Base-by-base conservation (phyloP, 2,888 invertebrate species). In the Microctonus aethiopoides region DNA sequence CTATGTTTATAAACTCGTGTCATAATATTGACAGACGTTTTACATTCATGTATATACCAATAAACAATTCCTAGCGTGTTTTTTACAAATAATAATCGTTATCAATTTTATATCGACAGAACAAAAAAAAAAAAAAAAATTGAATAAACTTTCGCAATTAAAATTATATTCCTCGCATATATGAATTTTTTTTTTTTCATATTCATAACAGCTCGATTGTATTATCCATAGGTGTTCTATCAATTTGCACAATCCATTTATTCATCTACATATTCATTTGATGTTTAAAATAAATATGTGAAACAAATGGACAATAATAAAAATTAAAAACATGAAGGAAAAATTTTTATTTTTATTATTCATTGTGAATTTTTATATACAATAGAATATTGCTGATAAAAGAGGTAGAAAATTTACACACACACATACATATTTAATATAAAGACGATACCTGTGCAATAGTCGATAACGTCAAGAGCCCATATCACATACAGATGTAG, bases 401-500 rank as follows among this genome's bases (percentile, higher is more conserved):
- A n/a, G 20, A n/a, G n/a, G 20, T 46, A n/a, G n/a, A n/a, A n/a
- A n/a, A n/a, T n/a, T n/a, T n/a, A n/a, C n/a, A n/a, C n/a, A n/a
- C n/a, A n/a, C n/a, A n/a, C n/a, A n/a, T n/a, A n/a, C n/a, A n/a
- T n/a, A 16, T 46, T 46, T 46, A 46, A 32, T 32, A 16, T 16
- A 16, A 54, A 54, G 60, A 54, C 36, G 66, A 56, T 52, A 61
- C 62, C 16, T 16, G 16, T 16, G 62, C 22, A 46, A 46, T 62
- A 62, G 62, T 62, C 46, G 62, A 26, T 62, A 62, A 62, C 46
- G 62, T 62, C 62, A 62, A 13, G 61, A 13, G 61, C 61, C 26
- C 24, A 46, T 46, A 39, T 41, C 62, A 41, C 29, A 41, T 65
- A 66, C 54, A 62, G 59, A 41, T 73, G 73, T 68, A 61, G 59